Conservation (phyloP, 1,140 invertebrate genomes). For the Amphibalanus amphitrite region DNA sequence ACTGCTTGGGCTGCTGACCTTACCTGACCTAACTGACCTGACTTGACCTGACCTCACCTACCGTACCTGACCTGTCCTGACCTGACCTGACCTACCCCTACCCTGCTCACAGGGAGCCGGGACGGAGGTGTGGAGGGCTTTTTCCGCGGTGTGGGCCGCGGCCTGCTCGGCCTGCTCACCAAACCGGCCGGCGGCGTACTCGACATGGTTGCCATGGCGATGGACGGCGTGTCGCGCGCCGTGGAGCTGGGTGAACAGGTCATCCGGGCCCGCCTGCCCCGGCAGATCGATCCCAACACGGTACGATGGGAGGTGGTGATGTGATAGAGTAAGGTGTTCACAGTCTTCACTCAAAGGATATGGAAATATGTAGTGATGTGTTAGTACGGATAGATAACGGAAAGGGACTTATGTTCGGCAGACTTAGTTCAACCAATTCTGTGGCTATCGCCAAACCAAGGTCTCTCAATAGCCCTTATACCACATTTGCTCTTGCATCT, state of each 20-base stretch:
- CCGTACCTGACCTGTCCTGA: background rate
- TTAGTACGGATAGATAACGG: no score
- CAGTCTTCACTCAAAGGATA: no score
- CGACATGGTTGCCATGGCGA: conserved; percentile 43
- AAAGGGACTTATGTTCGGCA: no score
- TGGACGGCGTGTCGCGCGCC: conserved; percentile 47
- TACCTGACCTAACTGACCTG: no score
- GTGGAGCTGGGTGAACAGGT: conserved; percentile 49
- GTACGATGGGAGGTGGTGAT: no score
- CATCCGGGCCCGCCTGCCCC: conserved; percentile 25
- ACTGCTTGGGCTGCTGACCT: no score
- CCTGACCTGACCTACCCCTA: background rate
- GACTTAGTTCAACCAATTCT: no score
- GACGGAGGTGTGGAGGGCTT: conserved; percentile 49
- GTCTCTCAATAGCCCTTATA: no score
- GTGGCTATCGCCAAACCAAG: no score
- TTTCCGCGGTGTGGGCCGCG: conserved; percentile 44
- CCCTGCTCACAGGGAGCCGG: conserved; percentile 32
- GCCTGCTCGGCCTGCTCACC: conserved; percentile 38
- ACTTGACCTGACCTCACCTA: background rate
- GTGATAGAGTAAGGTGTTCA: no score
- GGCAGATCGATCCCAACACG: conserved; percentile 25
- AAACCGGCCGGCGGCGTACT: conserved; percentile 39
- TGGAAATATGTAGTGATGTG: no score
- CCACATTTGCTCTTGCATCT: no score